Evolutionary conservation across 2,888 invertebrate genomes (phyloP).

Genomic region (Crematogaster levior): DNA sequence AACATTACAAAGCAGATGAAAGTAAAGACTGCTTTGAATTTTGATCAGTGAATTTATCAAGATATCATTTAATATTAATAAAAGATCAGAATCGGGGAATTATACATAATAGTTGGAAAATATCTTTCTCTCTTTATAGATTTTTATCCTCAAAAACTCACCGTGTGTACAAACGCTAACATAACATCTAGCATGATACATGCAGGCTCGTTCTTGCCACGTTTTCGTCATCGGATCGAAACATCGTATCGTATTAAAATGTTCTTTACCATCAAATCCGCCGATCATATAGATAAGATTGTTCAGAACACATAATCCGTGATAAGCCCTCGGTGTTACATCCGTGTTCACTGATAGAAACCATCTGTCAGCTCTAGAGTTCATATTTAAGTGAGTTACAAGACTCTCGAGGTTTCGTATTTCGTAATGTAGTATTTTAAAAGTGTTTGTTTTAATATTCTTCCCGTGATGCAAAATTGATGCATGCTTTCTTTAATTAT

Average conservation of each 20-base stretch:
- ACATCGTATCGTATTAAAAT: slow-evolving; percentile 92
- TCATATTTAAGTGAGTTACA: slow-evolving; percentile 55
- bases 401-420: not conserved
- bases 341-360: slow-evolving; percentile 90
- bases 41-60: not conserved
- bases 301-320: slow-evolving; percentile 91
- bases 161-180: slow-evolving; percentile 91
- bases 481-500: not conserved
- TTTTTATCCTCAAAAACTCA: slow-evolving; percentile 75
- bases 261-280: slow-evolving; percentile 92
- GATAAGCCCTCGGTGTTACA: slow-evolving; percentile 91
- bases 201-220: slow-evolving; percentile 92
- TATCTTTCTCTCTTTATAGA: not conserved
- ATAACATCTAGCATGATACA: slow-evolving; percentile 93
- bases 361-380: slow-evolving; percentile 91
- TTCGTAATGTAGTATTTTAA: too few species aligned
- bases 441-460: too few species aligned
- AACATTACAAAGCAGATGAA: not conserved
- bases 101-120: not conserved
- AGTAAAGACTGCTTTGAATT: not conserved
- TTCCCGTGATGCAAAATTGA: not conserved
- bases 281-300: slow-evolving; percentile 92
- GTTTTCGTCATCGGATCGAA: slow-evolving; percentile 92
- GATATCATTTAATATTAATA: not conserved
- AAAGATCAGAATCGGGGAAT: not conserved